Percentiles rank a stretch among this genome's conserved stretches.
phyloP scores from a whole-genome alignment of 2,113 vertebrate genomes.

The Dasyornis broadbenti region DNA sequence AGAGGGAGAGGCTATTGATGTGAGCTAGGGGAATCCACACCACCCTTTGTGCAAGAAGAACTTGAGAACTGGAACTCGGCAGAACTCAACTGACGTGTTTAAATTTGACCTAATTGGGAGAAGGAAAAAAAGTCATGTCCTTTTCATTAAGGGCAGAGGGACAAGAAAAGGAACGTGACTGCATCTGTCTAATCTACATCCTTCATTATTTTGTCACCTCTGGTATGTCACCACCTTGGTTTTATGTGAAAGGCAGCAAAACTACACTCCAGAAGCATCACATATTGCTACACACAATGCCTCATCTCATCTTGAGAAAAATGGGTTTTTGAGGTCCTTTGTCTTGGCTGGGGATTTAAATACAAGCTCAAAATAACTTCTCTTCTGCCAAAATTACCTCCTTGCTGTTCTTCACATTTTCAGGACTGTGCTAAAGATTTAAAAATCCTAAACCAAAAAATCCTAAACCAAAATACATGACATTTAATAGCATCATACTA shows the following conservation, averaged over 20 bases:
- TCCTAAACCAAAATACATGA: not conserved
- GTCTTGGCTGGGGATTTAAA: not conserved
- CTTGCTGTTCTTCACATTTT: not conserved
- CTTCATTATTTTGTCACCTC: not conserved
- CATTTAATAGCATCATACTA: not conserved
- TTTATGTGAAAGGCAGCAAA: not conserved
- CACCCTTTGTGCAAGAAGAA: not conserved
- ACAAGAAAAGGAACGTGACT: not conserved
- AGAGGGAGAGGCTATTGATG: not conserved
- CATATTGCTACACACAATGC: fast-evolving
- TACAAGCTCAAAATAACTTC: not conserved
- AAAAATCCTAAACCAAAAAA: not conserved
- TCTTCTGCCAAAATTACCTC: not conserved
- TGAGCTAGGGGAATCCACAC: fast-evolving
- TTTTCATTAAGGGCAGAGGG: not conserved
- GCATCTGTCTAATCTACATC: not conserved
- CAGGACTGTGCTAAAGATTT: not conserved
- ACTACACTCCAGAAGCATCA: not conserved
- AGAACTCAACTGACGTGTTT: not conserved
- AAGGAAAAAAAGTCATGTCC: not conserved
- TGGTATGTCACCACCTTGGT: not conserved
- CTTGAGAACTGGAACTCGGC: not conserved
- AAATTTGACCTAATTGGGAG: not conserved
- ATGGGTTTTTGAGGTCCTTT: not conserved
- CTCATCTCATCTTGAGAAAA: not conserved